Percentiles rank a stretch among this genome's conserved stretches.
phyloP scores from a whole-genome alignment of 2,113 vertebrate genomes.

The Probosciger aterrimus region DNA sequence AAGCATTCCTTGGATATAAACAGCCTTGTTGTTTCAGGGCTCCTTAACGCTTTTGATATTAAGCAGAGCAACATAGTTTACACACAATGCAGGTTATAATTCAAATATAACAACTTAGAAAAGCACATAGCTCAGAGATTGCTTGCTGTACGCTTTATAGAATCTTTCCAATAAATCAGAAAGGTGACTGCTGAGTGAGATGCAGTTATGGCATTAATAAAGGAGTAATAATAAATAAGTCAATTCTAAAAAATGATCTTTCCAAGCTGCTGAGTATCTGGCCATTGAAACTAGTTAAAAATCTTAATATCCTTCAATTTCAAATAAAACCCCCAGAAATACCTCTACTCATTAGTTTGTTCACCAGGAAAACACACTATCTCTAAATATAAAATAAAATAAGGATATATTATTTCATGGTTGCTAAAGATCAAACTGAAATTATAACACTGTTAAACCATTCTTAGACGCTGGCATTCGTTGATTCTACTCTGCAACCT shows the following conservation, averaged over 20 bases:
- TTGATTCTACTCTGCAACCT: neutral
- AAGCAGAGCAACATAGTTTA: neutral
- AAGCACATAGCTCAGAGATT: neutral
- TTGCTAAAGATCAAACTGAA: neutral
- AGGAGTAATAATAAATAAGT: neutral
- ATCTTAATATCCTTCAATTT: neutral
- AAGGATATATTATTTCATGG: neutral
- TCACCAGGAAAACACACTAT: neutral
- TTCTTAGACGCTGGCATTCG: neutral
- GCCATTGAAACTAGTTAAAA: neutral
- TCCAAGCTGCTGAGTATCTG: neutral
- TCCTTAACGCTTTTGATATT: neutral
- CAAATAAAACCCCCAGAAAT: neutral
- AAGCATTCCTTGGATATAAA: neutral
- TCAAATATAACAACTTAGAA: neutral
- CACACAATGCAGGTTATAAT: neutral
- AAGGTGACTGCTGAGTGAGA: neutral
- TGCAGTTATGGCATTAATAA: neutral
- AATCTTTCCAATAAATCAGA: neutral
- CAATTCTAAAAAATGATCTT: neutral
- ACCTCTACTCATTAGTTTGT: neutral
- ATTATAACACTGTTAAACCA: neutral
- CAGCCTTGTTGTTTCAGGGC: neutral
- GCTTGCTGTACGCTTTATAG: neutral
- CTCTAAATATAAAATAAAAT: neutral